Evolutionary conservation across 2,888 invertebrate species (phyloP).

Genomic region (Trisateles emortualis): DNA sequence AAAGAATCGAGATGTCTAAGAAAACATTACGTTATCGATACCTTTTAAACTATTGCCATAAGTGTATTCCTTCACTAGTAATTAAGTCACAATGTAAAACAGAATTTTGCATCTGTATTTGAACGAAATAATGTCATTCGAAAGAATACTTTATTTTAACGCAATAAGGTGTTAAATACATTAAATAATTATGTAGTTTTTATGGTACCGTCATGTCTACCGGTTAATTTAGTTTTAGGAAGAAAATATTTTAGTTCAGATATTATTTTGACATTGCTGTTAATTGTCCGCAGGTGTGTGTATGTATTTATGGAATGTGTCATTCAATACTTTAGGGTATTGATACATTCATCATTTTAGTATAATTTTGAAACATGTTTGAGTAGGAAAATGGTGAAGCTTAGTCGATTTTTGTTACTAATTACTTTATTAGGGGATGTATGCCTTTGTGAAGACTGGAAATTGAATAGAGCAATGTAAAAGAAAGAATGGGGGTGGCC

Average conservation of each 20-base stretch:
- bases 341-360: slow-evolving; percentile 51
- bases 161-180: slow-evolving; percentile 4
- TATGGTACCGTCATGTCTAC: slow-evolving; percentile 45
- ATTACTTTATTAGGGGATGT: slow-evolving; percentile 29
- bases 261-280: slow-evolving; percentile 83
- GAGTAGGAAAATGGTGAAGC: slow-evolving; percentile 13
- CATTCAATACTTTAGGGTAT: slow-evolving; percentile 56
- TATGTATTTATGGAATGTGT: slow-evolving; percentile 63
- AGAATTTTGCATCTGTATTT: slow-evolving; percentile 23
- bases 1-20: slow-evolving; percentile 23
- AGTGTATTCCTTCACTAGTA: slow-evolving; percentile 65
- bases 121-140: not conserved
- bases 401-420: slow-evolving; percentile 32
- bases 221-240: slow-evolving; percentile 66
- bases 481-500: too few species aligned
- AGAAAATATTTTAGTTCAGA: slow-evolving; percentile 72
- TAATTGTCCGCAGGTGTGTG: slow-evolving; percentile 80
- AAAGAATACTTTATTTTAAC: slow-evolving; percentile 10
- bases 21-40: slow-evolving; percentile 52
- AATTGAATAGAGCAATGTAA: too few species aligned
- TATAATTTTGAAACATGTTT: slow-evolving; percentile 41
- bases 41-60: slow-evolving; percentile 42
- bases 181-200: slow-evolving; percentile 4
- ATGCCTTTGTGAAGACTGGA: not conserved
- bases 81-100: slow-evolving; percentile 59